Evolutionary conservation across 1,140 invertebrate genomes (phyloP).

Genomic region (Armadillidium nasatum): DNA sequence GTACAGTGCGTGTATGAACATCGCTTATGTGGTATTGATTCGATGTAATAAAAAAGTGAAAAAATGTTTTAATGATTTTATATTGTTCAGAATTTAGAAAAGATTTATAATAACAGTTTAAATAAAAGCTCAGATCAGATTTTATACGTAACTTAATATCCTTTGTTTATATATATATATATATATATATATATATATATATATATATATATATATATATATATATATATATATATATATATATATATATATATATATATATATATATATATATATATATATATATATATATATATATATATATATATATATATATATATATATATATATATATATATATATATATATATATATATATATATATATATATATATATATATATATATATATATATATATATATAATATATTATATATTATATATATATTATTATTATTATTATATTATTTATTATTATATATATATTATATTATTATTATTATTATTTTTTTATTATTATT

Average conservation of each 20-base stretch:
- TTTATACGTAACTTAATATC: background rate
- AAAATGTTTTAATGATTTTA: too few relatives aligned
- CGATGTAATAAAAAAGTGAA: too few relatives aligned
- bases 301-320: background rate
- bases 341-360: constrained; percentile 7
- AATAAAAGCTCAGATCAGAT: background rate
- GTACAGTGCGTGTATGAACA: too few relatives aligned
- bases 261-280: background rate
- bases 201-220: constrained; percentile 13
- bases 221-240: constrained; percentile 11
- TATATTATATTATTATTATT: too few relatives aligned
- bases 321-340: background rate
- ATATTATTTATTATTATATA: too few relatives aligned
- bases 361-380: constrained; percentile 11
- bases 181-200: background rate
- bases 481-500: too few relatives aligned
- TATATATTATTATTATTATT: too few relatives aligned
- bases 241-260: background rate
- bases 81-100: background rate
- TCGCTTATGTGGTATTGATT: too few relatives aligned
- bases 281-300: background rate
- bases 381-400: constrained; percentile 15
- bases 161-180: background rate
- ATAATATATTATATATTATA: constrained; percentile 1
- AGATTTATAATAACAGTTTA: background rate